phyloP scores from a whole-genome alignment of 2,888 invertebrate genomes.

The Tachina lurida region DNA sequence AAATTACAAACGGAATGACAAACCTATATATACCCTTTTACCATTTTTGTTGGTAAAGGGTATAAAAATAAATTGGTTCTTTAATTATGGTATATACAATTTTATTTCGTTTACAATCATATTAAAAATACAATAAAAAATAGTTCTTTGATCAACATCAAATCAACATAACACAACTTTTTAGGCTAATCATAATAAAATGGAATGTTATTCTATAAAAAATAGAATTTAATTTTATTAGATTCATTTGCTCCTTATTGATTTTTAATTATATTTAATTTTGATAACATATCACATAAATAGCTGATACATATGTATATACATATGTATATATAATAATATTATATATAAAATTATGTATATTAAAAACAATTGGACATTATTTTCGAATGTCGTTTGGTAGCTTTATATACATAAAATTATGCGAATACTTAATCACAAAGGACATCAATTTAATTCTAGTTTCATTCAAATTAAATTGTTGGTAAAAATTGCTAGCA shows the following conservation, averaged over 20 bases:
- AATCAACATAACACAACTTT: constrained; percentile 63
- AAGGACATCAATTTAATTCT: constrained; percentile 23
- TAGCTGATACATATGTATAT: constrained; percentile 56
- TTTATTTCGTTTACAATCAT: constrained; percentile 46
- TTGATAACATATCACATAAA: constrained; percentile 69
- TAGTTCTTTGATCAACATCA: constrained; percentile 52
- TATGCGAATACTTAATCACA: constrained; percentile 23
- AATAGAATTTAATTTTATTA: constrained; percentile 17
- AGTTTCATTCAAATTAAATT: constrained; percentile 4
- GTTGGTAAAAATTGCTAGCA: constrained; percentile 18
- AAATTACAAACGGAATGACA: too few species aligned
- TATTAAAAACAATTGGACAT: constrained; percentile 30
- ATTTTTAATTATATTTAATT: constrained; percentile 41
- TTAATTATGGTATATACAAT: constrained; percentile 37
- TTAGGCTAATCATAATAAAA: constrained; percentile 50
- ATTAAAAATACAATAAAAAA: constrained; percentile 38
- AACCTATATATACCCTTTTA: too few species aligned
- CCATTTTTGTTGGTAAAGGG: too few species aligned
- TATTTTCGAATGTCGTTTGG: constrained; percentile 24
- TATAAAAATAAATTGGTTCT: background rate
- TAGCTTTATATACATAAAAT: constrained; percentile 5
- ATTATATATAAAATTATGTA: constrained; percentile 30
- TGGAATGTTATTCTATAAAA: constrained; percentile 21
- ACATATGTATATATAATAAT: constrained; percentile 38
- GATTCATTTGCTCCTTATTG: constrained; percentile 4